phyloP scores from a whole-genome alignment of 2,888 invertebrate species.

The Drosophila nigritarsus region DNA sequence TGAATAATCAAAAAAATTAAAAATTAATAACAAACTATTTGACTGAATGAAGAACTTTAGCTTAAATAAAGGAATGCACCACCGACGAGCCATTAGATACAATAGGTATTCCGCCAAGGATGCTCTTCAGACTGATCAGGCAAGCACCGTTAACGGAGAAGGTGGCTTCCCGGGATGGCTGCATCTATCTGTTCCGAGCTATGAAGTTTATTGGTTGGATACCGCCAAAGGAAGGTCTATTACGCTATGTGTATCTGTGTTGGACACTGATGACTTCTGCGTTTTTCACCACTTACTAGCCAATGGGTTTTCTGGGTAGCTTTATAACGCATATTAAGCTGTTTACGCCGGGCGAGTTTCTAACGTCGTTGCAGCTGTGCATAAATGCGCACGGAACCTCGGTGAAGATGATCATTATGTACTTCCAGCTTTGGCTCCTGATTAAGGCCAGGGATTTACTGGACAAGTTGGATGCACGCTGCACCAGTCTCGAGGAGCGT shows the following conservation, averaged over 20 bases:
- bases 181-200: conserved; percentile 57
- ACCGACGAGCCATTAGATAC: conserved; percentile 1
- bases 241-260: conserved; percentile 49
- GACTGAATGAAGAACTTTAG: conserved; percentile 47
- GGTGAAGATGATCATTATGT: conserved; percentile 58
- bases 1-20: conserved; percentile 59
- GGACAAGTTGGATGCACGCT: conserved; percentile 63
- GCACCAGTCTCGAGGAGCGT: conserved; percentile 49
- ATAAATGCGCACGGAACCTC: conserved; percentile 68
- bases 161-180: conserved; percentile 54
- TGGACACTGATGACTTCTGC: conserved; percentile 53
- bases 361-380: conserved; percentile 73
- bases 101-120: conserved; percentile 6
- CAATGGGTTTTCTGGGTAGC: conserved; percentile 61
- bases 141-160: conserved; percentile 52
- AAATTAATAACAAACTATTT: conserved; percentile 57
- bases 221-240: conserved; percentile 55
- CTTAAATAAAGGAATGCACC: conserved; percentile 47
- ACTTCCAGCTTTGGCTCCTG: conserved; percentile 57
- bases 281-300: conserved; percentile 51
- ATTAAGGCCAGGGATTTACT: conserved; percentile 53
- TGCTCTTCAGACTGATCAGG: conserved; percentile 60
- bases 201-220: conserved; percentile 66
- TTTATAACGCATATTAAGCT: conserved; percentile 51
- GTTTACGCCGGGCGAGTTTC: conserved; percentile 68